Evolutionary conservation across 2,113 vertebrate genomes (phyloP).

Genomic region (Puffinus mauretanicus): DNA sequence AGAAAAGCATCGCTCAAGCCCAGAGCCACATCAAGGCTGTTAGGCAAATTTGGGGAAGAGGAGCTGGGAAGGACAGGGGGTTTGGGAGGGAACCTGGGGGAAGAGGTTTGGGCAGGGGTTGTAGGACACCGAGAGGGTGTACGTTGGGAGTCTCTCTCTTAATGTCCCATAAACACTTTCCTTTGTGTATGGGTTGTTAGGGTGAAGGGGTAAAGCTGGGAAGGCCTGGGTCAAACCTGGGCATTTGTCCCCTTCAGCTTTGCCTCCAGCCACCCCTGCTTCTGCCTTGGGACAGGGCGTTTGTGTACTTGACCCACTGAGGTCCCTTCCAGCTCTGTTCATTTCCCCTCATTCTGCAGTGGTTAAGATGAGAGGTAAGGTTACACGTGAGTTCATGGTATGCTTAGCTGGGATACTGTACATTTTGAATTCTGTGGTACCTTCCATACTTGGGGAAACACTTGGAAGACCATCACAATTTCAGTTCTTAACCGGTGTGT

Average conservation of each 20-base stretch:
- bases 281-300: not conserved
- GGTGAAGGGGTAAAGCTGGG: not conserved
- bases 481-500: not conserved
- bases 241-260: accelerated
- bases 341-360: not conserved
- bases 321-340: not conserved
- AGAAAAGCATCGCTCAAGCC: not conserved
- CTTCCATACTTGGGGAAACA: not conserved
- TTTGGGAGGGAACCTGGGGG: not conserved
- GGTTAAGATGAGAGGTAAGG: not conserved
- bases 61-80: not conserved
- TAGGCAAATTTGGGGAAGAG: not conserved
- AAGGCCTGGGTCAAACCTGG: not conserved
- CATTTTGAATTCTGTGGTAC: not conserved
- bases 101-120: not conserved
- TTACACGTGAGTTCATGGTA: not conserved
- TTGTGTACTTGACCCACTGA: not conserved
- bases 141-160: not conserved
- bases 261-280: not conserved
- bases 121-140: not conserved
- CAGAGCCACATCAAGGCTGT: not conserved
- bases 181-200: not conserved
- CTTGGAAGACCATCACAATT: not conserved
- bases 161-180: not conserved
- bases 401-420: not conserved